These are phyloP conservation scores for Lomographa bimaculata DNA, from an alignment of 2,888 invertebrate genomes.

Conservation along the genomic window DNA sequence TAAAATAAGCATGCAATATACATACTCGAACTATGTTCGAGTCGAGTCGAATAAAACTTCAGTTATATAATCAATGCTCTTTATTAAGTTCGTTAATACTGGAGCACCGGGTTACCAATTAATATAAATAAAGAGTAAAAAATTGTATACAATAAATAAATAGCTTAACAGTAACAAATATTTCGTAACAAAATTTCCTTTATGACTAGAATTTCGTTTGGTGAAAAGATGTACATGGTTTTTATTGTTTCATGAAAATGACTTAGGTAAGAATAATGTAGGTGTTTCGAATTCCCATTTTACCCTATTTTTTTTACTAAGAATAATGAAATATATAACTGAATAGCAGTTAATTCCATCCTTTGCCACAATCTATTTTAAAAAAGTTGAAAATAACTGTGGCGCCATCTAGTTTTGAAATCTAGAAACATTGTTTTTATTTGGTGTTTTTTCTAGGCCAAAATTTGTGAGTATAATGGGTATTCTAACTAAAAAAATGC, in stretches of 20 bases:
- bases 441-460: too few relatives aligned
- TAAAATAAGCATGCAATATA: too few relatives aligned
- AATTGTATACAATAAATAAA: constrained; percentile 76
- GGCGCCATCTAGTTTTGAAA: too few relatives aligned
- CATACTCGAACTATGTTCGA: too few relatives aligned
- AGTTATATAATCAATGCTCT: constrained; percentile 59
- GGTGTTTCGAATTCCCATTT: constrained; percentile 11
- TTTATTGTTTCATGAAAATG: constrained; percentile 19
- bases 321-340: too few relatives aligned
- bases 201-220: constrained; percentile 70
- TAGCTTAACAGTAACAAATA: constrained; percentile 66
- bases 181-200: constrained; percentile 49
- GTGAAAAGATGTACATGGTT: constrained; percentile 44
- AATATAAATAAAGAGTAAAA: constrained; percentile 70
- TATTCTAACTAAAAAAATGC: too few relatives aligned
- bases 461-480: too few relatives aligned
- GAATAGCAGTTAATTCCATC: too few relatives aligned
- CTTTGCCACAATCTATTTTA: too few relatives aligned
- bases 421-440: too few relatives aligned
- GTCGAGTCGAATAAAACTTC: constrained; percentile 44
- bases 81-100: constrained; percentile 73
- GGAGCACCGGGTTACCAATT: constrained; percentile 67
- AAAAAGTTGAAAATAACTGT: too few relatives aligned
- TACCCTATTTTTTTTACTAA: too few relatives aligned
- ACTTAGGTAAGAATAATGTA: constrained; percentile 11